phyloP scores from a whole-genome alignment of 2,113 vertebrate genomes.

The Entomyzon cyanotis region DNA sequence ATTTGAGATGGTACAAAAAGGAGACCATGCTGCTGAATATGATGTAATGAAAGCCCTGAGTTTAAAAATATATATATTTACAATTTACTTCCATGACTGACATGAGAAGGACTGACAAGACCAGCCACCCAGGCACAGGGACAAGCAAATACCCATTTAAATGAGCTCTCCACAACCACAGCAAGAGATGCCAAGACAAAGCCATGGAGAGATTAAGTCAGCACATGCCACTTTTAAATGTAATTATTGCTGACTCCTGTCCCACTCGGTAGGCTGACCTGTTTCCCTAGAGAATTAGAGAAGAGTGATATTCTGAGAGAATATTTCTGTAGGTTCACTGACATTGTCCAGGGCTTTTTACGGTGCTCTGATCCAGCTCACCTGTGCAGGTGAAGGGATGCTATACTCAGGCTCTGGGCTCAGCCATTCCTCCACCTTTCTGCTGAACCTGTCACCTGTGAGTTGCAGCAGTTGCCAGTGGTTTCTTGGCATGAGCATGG shows the following conservation, averaged over 20 bases:
- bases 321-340: background rate
- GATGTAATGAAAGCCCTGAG: background rate
- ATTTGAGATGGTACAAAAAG: background rate
- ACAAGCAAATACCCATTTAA: background rate
- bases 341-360: background rate
- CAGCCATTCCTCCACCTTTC: background rate
- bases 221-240: background rate
- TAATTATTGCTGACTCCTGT: background rate
- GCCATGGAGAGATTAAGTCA: background rate
- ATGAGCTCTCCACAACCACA: background rate
- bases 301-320: background rate
- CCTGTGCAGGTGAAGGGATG: background rate
- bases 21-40: fast-evolving
- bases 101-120: background rate
- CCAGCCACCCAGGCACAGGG: background rate
- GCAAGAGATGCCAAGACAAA: background rate
- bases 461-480: background rate
- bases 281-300: background rate
- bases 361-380: background rate
- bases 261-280: background rate
- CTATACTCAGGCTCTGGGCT: background rate
- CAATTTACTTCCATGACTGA: background rate
- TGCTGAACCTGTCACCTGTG: background rate
- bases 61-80: background rate
- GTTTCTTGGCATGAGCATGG: background rate